These are phyloP conservation scores for Alexandromys fortis DNA, from an alignment of 2,113 vertebrate genomes.

Conservation along the genomic window DNA sequence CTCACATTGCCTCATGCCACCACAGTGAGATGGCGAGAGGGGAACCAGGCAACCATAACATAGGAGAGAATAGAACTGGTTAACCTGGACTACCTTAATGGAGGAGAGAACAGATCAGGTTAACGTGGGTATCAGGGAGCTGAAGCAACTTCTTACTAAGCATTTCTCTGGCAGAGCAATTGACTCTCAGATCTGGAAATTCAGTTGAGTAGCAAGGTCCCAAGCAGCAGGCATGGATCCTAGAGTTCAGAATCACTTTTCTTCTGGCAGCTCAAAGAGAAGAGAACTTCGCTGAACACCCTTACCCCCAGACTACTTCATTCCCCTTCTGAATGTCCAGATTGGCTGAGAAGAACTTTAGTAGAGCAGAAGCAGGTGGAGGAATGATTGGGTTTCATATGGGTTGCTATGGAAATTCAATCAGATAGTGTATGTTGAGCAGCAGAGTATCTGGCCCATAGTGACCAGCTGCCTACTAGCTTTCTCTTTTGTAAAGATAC, in stretches of 20 bases:
- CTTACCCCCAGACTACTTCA: neutral
- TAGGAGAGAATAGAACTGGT: neutral
- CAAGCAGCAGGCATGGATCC: neutral
- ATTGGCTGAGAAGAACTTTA: neutral
- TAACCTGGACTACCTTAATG: neutral
- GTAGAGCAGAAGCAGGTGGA: neutral
- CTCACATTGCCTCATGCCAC: neutral
- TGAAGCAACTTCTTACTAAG: neutral
- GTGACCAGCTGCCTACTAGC: neutral
- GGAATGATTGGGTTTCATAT: neutral
- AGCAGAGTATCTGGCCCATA: neutral
- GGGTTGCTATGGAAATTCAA: neutral
- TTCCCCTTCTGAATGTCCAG: neutral
- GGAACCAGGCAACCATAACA: fast-evolving
- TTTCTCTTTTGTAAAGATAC: neutral
- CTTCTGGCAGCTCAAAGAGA: neutral
- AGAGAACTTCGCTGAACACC: neutral
- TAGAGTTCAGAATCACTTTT: neutral
- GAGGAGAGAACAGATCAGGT: neutral
- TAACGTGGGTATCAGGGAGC: fast-evolving
- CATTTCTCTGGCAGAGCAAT: neutral
- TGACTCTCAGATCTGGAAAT: neutral
- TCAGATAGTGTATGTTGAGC: neutral
- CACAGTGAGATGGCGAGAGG: neutral
- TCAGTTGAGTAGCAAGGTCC: neutral